phyloP scores from a whole-genome alignment of 2,888 invertebrate genomes.

The Sceliomorpha sp. region DNA sequence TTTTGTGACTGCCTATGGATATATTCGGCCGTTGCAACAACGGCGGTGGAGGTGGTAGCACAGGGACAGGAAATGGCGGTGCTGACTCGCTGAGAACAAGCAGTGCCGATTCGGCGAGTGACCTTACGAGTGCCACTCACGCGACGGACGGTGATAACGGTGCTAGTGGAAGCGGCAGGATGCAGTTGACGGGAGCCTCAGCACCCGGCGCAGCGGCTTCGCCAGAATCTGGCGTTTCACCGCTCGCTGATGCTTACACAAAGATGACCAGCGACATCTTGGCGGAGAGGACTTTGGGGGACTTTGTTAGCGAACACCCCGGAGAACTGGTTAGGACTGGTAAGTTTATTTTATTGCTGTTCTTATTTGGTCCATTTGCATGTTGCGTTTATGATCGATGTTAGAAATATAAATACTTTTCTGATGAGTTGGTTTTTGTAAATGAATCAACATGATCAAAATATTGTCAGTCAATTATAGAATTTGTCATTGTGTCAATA shows the following conservation, averaged over 20 bases:
- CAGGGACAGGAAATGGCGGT: slow-evolving; percentile 67
- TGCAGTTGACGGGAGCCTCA: slow-evolving; percentile 78
- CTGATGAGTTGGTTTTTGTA: too few relatives aligned
- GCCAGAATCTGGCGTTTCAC: slow-evolving; percentile 78
- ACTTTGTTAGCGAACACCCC: slow-evolving; percentile 93
- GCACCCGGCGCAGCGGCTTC: slow-evolving; percentile 78
- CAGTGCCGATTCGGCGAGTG: slow-evolving; percentile 51
- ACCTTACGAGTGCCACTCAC: slow-evolving; percentile 53
- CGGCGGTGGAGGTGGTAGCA: slow-evolving; percentile 69
- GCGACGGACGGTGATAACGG: slow-evolving; percentile 54
- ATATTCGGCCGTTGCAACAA: slow-evolving; percentile 79
- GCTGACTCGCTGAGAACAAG: slow-evolving; percentile 61
- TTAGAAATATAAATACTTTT: slow-evolving; percentile 3
- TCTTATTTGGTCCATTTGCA: too few relatives aligned
- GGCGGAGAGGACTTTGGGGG: slow-evolving; percentile 92
- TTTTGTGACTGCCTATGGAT: slow-evolving; percentile 79
- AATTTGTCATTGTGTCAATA: too few relatives aligned
- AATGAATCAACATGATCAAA: too few relatives aligned
- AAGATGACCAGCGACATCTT: slow-evolving; percentile 95
- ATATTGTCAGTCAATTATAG: too few relatives aligned
- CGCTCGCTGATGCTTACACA: slow-evolving; percentile 77
- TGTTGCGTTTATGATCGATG: too few relatives aligned
- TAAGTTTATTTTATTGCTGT: too few relatives aligned
- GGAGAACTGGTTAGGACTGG: slow-evolving; percentile 95
- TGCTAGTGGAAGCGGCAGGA: slow-evolving; percentile 62